A percentile compares a stretch with the other conserved stretches of the same genome.
Conservation (phyloP, 2,113 vertebrate genomes). For the Caretta caretta region DNA sequence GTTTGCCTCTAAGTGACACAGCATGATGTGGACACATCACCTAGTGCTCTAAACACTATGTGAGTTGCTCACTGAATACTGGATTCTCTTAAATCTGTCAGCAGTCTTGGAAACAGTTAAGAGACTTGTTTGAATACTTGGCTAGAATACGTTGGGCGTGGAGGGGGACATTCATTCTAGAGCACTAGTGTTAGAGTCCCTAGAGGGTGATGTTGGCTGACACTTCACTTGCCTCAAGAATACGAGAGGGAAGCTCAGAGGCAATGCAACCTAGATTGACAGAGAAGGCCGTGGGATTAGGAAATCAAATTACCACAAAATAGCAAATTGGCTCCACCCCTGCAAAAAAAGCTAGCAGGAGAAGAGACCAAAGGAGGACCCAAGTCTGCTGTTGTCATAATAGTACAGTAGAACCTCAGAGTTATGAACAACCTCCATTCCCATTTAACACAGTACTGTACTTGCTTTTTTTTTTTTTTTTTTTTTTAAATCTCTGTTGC, state of each 20-base stretch:
- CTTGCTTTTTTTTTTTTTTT: too few species aligned
- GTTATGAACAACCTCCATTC: too few species aligned
- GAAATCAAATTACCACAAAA: background rate
- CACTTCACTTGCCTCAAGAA: background rate
- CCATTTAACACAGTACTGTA: too few species aligned
- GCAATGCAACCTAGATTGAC: background rate
- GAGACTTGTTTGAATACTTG: background rate
- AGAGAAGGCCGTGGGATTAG: accelerated
- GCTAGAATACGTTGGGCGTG: accelerated
- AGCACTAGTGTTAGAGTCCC: background rate
- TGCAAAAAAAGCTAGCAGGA: background rate
- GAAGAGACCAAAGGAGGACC: background rate
- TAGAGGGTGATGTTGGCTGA: background rate
- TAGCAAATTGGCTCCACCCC: background rate
- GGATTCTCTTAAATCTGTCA: background rate
- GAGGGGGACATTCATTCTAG: background rate
- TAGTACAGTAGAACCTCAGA: too few species aligned
- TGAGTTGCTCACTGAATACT: background rate
- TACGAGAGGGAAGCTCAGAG: background rate
- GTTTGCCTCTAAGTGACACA: background rate
- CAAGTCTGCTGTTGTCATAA: accelerated
- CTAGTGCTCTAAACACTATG: background rate
- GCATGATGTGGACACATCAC: background rate
- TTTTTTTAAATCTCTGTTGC: too few species aligned
- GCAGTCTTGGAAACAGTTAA: background rate